Evolutionary conservation across 2,888 invertebrate genomes (phyloP).

Genomic region (Coleophora deauratella): DNA sequence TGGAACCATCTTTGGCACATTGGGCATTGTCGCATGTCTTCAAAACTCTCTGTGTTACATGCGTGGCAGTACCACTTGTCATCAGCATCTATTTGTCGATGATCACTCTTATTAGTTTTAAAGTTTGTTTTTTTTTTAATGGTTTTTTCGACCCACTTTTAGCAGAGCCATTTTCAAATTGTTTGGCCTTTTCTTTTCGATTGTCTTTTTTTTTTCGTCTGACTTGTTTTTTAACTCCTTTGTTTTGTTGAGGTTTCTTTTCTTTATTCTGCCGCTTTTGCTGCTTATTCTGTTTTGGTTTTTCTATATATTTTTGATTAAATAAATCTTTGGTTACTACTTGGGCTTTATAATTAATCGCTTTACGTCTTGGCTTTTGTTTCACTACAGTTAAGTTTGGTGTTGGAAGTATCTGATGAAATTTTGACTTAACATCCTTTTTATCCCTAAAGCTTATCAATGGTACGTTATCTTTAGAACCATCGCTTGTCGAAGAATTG

Average conservation of each 20-base stretch:
- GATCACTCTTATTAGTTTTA: too few relatives aligned
- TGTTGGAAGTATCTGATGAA: neutral
- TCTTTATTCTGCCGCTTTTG: neutral
- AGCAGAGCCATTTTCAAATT: too few relatives aligned
- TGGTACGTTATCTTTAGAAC: neutral
- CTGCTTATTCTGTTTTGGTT: neutral
- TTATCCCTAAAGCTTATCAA: neutral
- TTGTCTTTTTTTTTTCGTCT: neutral
- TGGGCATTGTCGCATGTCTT: slow-evolving; percentile 8
- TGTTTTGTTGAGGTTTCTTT: neutral
- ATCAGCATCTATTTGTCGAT: neutral
- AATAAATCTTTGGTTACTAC: neutral
- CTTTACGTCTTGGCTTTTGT: neutral
- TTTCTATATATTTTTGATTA: neutral
- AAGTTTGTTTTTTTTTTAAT: too few relatives aligned
- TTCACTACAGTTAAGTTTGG: neutral
- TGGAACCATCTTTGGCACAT: slow-evolving; percentile 6
- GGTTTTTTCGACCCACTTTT: too few relatives aligned
- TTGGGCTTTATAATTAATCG: neutral
- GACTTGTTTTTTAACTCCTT: neutral
- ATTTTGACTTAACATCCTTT: neutral
- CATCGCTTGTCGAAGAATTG: neutral
- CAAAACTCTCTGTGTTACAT: slow-evolving; percentile 6
- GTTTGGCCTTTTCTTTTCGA: too few relatives aligned
- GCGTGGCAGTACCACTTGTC: slow-evolving; percentile 5